phyloP scores from a whole-genome alignment of 37 sponge, comb jelly and placozoan genomes.

The Beroe forskalii region DNA sequence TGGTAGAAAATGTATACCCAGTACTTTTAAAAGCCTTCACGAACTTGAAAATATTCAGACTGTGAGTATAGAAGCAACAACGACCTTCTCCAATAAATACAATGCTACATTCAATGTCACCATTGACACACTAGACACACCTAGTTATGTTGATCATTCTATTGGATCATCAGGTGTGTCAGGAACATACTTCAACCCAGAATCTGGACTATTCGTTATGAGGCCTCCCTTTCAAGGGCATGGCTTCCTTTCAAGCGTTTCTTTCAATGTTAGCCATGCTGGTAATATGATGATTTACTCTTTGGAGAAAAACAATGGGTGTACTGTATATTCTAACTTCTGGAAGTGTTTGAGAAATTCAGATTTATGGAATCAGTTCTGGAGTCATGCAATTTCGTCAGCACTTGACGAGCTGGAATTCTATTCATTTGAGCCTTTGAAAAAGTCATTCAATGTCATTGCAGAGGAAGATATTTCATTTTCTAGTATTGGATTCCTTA shows the following conservation, averaged over 20 bases:
- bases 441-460: not conserved
- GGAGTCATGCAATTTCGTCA: not conserved
- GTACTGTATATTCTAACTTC: not conserved
- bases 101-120: not conserved
- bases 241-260: not conserved
- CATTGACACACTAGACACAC: not conserved
- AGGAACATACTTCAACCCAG: not conserved
- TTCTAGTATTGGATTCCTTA: not conserved
- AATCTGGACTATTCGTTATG: not conserved
- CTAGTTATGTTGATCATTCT: not conserved
- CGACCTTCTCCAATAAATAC: not conserved
- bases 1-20: not conserved
- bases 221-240: not conserved
- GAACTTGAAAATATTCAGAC: not conserved
- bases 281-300: not conserved
- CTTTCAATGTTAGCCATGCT: not conserved
- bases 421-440: not conserved
- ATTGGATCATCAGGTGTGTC: not conserved
- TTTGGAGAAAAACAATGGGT: not conserved
- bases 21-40: not conserved
- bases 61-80: not conserved
- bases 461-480: not conserved
- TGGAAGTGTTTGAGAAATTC: conserved; percentile 18
- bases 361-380: not conserved
- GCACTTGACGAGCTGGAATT: conserved; percentile 7